Evolutionary conservation across 2,888 invertebrate species (phyloP), one percentile per base, ranked within the genome.

Genomic region (Stenodera caucasica): DNA sequence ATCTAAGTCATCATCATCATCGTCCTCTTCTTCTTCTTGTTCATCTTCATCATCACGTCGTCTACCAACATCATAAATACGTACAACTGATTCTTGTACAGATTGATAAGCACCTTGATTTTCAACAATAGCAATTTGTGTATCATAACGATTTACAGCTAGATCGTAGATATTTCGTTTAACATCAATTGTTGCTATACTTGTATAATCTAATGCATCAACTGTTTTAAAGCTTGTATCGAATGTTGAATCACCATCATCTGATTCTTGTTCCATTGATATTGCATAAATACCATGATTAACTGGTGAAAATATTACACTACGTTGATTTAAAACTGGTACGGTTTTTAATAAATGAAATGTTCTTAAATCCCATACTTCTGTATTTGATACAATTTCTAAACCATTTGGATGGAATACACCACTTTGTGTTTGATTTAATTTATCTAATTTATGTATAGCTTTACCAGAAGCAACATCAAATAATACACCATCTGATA

Each of bases 341-440:
- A 99, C 97, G 0, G 98, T 98, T 77, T 96, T 89, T 33, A 99
- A 81, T 45, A 99, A 82, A 76, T 96, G 94, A 80, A 95, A 98
- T 45, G 96, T 97, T 69, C 98, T 83, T 26, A 98, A 81, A 79
- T 99, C 99, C 98, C 98, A 99, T 56, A 98, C 95, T 86, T 99
- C 98, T 0, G 97, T 95, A 78, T 98, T 98, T 57, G 98, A 96
- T 74, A 99, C 93, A 40, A 97, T 88, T 87, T 98, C 97, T 64
- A 95, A 83, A 0, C 96, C 96, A 77, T 94, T 95, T 0, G 97
- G 97, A 84, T 98, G 97, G 76, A 98, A 98, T 6, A 96, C 91
- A 0, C 98, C 98, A 76, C 94, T 97, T 58, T 96, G 88, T 45
- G 91, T 91, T 77, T 96, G 93, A 82, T 98, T 98, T 33, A 99